phyloP scores from a whole-genome alignment of 2,797 vertebrate species.

The Rhinatrema bivittatum region DNA sequence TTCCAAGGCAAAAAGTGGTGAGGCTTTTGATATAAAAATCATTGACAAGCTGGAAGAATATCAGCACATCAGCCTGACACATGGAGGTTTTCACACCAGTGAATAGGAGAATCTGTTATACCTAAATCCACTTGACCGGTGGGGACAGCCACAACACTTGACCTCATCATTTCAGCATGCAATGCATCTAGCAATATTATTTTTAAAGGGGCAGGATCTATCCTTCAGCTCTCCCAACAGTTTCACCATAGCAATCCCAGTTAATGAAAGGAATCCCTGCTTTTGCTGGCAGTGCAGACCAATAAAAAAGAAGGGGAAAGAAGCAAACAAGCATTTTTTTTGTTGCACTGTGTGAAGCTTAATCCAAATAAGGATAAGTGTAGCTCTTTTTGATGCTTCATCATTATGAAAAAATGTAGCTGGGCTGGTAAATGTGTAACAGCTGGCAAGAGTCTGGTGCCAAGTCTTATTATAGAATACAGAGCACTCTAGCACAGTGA shows the following conservation, averaged over 20 bases:
- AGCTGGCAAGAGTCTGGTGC: constrained; percentile 43
- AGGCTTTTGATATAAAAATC: too few relatives aligned
- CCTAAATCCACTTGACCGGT: background rate
- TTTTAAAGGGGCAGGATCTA: background rate
- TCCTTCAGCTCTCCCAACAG: constrained; percentile 16
- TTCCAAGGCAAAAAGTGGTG: too few relatives aligned
- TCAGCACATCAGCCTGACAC: too few relatives aligned
- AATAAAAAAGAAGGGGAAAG: constrained; percentile 29
- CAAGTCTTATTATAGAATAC: constrained; percentile 59
- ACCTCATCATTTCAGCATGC: too few relatives aligned
- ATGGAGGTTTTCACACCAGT: too few relatives aligned
- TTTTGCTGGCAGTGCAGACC: constrained; percentile 10
- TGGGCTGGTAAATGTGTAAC: constrained; percentile 47
- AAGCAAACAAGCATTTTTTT: constrained; percentile 24
- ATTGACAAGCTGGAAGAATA: too few relatives aligned
- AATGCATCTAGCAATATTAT: too few relatives aligned
- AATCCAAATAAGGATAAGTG: constrained; percentile 62
- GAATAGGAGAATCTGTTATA: background rate
- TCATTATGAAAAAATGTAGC: constrained; percentile 43
- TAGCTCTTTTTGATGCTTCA: constrained; percentile 30
- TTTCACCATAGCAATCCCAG: background rate
- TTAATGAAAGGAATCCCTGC: constrained; percentile 16
- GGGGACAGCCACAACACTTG: background rate
- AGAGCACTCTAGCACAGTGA: constrained; percentile 28
- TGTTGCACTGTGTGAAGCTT: constrained; percentile 33